Evolutionary conservation across 1,140 invertebrate species (phyloP), one percentile per base, ranked within the genome.

Genomic region (Drosophila jambulina): DNA sequence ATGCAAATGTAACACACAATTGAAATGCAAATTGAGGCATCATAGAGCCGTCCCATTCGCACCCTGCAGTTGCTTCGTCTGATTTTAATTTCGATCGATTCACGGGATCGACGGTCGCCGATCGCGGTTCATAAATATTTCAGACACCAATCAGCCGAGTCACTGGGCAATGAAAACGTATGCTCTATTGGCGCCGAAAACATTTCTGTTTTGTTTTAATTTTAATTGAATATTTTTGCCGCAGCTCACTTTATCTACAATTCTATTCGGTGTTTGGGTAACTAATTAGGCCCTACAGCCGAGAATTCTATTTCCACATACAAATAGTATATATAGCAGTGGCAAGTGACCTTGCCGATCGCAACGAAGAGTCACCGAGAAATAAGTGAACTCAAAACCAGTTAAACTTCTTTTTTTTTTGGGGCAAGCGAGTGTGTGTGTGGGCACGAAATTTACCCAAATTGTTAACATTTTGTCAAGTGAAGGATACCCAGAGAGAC

Each of bases 401-500:
- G 84, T 87, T 84, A 62, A 58, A 88, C 84, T 78, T 87, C 84
- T 83, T 53, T 87, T 84, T 49, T n/a, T 87, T 84, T 46, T n/a
- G 15, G 34, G 17, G 19, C 21, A n/a, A 32, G 25, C 13, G 48
- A 49, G 27, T 29, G 40, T 40, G 27, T 51, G 40, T 76, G 58
- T 42, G 34, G 51, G 45, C 54, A 19, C 6, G 10, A 43, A 45
- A 51, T 82, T 70, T 71, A 58, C 62, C 51, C 42, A 82, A 81
- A 86, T 53, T 86, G 82, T 88, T 87, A 75, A 68, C 75, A 69
- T 70, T 71, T 82, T 79, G 75, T 71, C 82, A 85, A 71, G 65
- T 81, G 76, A 78, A 78, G 75, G 76, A 78, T 78, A 21, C 34
- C 12, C 19, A 34, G 21, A 46, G 38, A 78, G 36, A 56, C 38